A percentile compares a stretch with the other conserved stretches of the same genome.
Evolutionary conservation across 2,888 invertebrate genomes (phyloP).

Genomic region (Resseliella maxima): DNA sequence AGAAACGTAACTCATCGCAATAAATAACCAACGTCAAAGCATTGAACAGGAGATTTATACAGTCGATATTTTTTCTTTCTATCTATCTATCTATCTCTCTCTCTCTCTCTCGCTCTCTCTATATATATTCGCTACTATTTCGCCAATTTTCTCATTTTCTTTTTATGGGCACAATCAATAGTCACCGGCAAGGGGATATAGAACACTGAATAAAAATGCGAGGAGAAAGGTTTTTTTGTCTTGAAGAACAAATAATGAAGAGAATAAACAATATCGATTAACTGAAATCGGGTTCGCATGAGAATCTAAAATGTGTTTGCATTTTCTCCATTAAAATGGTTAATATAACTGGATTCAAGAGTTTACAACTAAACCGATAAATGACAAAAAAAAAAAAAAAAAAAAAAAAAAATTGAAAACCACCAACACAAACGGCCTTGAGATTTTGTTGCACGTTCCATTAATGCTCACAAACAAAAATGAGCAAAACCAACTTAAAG

Average conservation of each 20-base stretch:
- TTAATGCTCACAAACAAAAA: background rate
- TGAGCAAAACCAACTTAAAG: background rate
- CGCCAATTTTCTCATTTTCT: background rate
- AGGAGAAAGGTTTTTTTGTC: background rate
- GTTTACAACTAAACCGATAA: background rate
- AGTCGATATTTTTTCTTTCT: background rate
- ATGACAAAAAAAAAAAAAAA: background rate
- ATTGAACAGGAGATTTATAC: background rate
- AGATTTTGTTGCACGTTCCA: background rate
- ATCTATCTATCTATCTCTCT: background rate
- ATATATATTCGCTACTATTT: background rate
- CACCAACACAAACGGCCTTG: background rate
- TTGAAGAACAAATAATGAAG: slow-evolving; percentile 1
- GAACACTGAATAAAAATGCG: background rate
- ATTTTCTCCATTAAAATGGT: background rate
- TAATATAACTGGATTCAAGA: background rate
- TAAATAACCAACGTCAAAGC: background rate
- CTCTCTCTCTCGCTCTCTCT: background rate
- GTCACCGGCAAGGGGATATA: background rate
- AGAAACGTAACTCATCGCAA: background rate
- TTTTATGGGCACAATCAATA: slow-evolving; percentile 28
- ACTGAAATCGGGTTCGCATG: too few species aligned
- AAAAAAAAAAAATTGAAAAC: too few species aligned
- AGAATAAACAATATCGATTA: slow-evolving; percentile 18
- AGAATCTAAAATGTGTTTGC: background rate